Conservation (phyloP, 2,113 vertebrate genomes). For the Anoura caudifer region DNA sequence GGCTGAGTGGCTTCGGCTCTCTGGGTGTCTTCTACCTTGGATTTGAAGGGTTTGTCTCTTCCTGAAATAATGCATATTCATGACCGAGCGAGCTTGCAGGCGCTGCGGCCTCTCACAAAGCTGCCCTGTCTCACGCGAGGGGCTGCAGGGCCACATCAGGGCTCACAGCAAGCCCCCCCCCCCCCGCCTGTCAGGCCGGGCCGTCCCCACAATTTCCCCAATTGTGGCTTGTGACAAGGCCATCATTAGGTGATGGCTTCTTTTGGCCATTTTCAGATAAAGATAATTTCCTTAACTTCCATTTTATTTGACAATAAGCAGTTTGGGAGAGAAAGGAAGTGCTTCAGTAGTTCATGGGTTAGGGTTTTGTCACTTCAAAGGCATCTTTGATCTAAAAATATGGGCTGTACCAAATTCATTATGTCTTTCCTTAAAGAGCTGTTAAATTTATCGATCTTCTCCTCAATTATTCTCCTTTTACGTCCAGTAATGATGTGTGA, state of each 20-base stretch:
- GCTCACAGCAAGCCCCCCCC: conserved; percentile 80
- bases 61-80: conserved; percentile 83
- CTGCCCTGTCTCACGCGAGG: conserved; percentile 80
- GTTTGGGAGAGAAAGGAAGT: conserved; percentile 82
- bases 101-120: conserved; percentile 82
- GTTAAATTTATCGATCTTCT: conserved; percentile 83
- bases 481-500: conserved; percentile 56
- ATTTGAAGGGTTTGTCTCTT: conserved; percentile 70
- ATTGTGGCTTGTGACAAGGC: conserved; percentile 85
- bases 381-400: conserved; percentile 88
- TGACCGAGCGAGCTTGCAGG: conserved; percentile 78
- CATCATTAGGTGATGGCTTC: conserved; percentile 87
- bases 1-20: conserved; percentile 30
- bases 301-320: conserved; percentile 86
- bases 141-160: conserved; percentile 81
- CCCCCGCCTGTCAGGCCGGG: conserved; percentile 77
- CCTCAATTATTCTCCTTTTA: conserved; percentile 75
- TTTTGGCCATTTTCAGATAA: conserved; percentile 86
- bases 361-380: conserved; percentile 86
- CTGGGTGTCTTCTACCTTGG: conserved; percentile 54
- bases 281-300: conserved; percentile 87
- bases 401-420: conserved; percentile 88
- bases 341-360: conserved; percentile 81
- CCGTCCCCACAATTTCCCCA: conserved; percentile 83
- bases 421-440: conserved; percentile 78